phyloP scores from a whole-genome alignment of 2,113 vertebrate genomes.

The Gambusia affinis region DNA sequence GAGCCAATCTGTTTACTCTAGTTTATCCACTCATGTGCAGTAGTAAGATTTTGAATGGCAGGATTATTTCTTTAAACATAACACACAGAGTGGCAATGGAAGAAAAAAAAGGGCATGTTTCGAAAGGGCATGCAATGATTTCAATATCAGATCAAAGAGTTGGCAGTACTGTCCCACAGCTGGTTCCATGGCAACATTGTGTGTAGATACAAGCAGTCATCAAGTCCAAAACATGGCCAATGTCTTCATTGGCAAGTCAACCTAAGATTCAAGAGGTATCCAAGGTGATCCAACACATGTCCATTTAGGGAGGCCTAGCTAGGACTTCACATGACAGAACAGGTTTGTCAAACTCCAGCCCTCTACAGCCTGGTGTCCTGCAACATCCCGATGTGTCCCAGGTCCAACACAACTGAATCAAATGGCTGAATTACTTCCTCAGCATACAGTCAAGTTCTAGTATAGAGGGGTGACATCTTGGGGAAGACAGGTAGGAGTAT shows the following conservation, averaged over 20 bases:
- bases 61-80: constrained; percentile 12
- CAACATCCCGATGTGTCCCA: no score
- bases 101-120: background rate
- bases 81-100: background rate
- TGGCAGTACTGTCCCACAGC: no score
- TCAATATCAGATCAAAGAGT: background rate
- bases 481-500: background rate
- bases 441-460: background rate
- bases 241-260: background rate
- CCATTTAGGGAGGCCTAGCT: background rate
- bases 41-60: background rate
- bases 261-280: background rate
- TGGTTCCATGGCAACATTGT: background rate
- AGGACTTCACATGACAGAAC: no score
- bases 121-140: background rate
- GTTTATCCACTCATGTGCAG: background rate
- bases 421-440: background rate
- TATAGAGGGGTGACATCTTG: background rate
- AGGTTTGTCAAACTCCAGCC: no score
- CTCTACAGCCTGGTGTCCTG: no score
- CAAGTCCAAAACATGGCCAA: no score
- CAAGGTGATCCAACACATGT: background rate
- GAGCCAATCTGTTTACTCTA: background rate
- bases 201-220: background rate
- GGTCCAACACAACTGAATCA: background rate